Evolutionary conservation across 2,797 vertebrate species (phyloP), one percentile per base, ranked within the genome.

Genomic region (Chelidonichthys spinosus): DNA sequence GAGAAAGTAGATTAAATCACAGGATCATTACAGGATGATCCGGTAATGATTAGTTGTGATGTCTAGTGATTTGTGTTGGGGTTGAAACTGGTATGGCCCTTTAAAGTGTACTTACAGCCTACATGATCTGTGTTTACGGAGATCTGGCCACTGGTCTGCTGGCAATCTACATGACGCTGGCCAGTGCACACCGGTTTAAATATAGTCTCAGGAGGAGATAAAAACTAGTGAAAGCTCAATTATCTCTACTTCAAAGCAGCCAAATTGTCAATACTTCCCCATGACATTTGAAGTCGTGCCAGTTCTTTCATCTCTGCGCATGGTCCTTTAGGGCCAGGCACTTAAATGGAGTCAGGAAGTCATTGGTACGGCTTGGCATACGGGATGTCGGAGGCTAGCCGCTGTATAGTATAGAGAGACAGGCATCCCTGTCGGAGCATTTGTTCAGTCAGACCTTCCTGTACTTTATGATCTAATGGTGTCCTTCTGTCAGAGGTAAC

Each of bases 241-340:
- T 94, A 94, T 90, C 84, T 85, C 58, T 9, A 92, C 94, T 92
- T 95, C 93, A 94, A 95, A 95, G 93, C 70, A 52, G 25, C 47
- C 60, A 84, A 81, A 76, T 89, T 88, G 89, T 90, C 87, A 92
- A 90, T 92, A 87, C 83, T 79, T 91, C 85, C 81, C 42, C 42
- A 72, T 86, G 84, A 78, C 85, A 93, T 93, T 94, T 94, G 69
- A 90, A 92, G 80, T 90, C 69, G 87, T 92, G 94, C 94, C 92
- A 94, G 86, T 81, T 86, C 94, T 95, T 95, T 95, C 88, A 95
- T 95, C 92, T 94, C 72, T 79, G 76, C 88, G 68, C 63, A 44
- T 68, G 78, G 79, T 89, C 82, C 89, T 89, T 79, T 43, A 79
- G 91, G 90, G 76, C 70, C 80, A 71, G 42, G 79, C 86, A 91